Percentiles rank a stretch among this genome's conserved stretches.
Evolutionary conservation across 2,113 vertebrate genomes (phyloP).

Genomic region (Benitochromis conjunctus): DNA sequence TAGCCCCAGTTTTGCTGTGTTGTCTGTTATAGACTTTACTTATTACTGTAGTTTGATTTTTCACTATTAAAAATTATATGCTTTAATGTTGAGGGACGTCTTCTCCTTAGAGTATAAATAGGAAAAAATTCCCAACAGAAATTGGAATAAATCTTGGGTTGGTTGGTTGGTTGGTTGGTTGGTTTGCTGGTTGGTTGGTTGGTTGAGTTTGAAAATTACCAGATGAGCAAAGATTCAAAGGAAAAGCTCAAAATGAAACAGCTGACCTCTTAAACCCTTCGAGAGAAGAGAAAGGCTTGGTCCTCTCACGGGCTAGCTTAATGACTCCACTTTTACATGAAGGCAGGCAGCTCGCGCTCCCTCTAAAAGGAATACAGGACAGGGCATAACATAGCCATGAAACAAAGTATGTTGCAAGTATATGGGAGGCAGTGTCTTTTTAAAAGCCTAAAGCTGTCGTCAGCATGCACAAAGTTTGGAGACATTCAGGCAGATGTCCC

Average conservation of each 20-base stretch:
- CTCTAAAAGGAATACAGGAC: neutral
- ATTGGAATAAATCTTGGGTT: neutral
- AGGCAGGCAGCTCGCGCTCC: neutral
- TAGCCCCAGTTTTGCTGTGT: neutral
- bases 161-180: too few relatives aligned
- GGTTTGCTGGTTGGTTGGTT: neutral
- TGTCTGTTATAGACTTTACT: neutral
- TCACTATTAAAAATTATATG: neutral
- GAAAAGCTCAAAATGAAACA: neutral
- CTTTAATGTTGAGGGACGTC: neutral
- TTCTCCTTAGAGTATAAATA: neutral
- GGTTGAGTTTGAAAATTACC: too few relatives aligned
- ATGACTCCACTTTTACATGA: neutral
- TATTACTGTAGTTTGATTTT: neutral
- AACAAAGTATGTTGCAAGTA: slow-evolving; percentile 1
- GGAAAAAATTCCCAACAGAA: neutral
- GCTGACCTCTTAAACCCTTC: neutral
- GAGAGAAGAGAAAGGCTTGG: neutral
- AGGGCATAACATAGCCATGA: neutral
- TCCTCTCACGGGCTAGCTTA: neutral
- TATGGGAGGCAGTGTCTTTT: slow-evolving; percentile 22
- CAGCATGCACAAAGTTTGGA: slow-evolving; percentile 60
- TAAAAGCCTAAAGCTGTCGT: slow-evolving; percentile 68
- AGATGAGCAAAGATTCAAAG: neutral
- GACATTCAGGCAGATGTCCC: slow-evolving; percentile 62